Percentiles rank a stretch among this genome's conserved stretches.
Evolutionary conservation across 2,113 vertebrate genomes (phyloP).

Genomic region (Andinoacara biseriatus): DNA sequence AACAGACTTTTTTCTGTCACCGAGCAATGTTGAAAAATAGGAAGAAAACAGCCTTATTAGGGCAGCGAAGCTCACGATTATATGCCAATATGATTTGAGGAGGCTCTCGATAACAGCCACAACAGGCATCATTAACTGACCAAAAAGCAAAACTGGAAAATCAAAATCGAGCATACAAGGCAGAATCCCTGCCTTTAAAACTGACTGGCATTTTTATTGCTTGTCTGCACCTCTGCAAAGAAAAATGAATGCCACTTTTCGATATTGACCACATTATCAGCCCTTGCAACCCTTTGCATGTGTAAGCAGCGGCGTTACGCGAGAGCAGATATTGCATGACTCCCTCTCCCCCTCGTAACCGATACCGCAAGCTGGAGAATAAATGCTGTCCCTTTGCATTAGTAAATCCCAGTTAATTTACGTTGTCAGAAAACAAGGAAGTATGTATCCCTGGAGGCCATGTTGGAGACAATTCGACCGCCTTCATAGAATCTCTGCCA

Average conservation of each 20-base stretch:
- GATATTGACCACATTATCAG: slow-evolving; percentile 2
- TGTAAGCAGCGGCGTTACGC: background rate
- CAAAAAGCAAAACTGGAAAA: slow-evolving; percentile 19
- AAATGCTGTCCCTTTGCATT: slow-evolving; percentile 66
- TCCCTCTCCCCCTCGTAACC: slow-evolving; percentile 21
- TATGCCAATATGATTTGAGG: slow-evolving; percentile 67
- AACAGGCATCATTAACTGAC: slow-evolving; percentile 40
- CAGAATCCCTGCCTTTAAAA: background rate
- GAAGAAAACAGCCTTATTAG: slow-evolving; percentile 76
- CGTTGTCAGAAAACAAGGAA: slow-evolving; percentile 78
- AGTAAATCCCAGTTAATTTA: slow-evolving; percentile 77
- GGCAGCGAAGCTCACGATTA: slow-evolving; percentile 74
- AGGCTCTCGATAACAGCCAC: slow-evolving; percentile 52
- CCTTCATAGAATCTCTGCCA: slow-evolving; percentile 73
- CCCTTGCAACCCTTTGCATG: background rate
- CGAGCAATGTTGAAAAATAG: slow-evolving; percentile 70
- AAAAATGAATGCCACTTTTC: slow-evolving; percentile 8
- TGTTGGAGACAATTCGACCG: slow-evolving; percentile 71
- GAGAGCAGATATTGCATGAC: slow-evolving; percentile 20
- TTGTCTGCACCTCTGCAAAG: background rate
- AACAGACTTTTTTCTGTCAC: slow-evolving; percentile 65
- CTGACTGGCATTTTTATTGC: slow-evolving; percentile 9
- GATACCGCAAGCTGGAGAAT: slow-evolving; percentile 32
- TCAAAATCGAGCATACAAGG: background rate
- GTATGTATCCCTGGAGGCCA: slow-evolving; percentile 73